Conservation (phyloP, 2,888 invertebrate genomes). For the Drosophila setosimentum region DNA sequence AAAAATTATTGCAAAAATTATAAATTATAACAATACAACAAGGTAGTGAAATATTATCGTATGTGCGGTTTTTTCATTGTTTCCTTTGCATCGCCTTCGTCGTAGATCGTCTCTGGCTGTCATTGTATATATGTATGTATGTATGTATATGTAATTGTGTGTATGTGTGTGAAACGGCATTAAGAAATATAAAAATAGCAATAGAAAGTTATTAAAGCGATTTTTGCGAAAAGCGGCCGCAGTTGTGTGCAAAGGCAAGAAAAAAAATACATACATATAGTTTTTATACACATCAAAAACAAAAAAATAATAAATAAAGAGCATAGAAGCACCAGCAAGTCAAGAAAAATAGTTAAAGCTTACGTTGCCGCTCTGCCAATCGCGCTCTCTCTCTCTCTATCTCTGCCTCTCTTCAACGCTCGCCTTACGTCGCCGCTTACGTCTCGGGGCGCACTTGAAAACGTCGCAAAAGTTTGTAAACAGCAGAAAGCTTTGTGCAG, state of each 20-base stretch:
- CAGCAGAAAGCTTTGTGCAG: conserved; percentile 67
- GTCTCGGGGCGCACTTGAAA: conserved; percentile 74
- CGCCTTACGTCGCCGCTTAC: conserved; percentile 48
- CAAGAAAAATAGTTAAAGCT: conserved; percentile 80
- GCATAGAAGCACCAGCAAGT: conserved; percentile 45
- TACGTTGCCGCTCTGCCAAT: conserved; percentile 55
- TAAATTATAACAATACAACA: conserved; percentile 48
- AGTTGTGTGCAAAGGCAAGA: conserved; percentile 46
- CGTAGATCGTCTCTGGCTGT: conserved; percentile 32
- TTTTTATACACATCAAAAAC: conserved; percentile 37
- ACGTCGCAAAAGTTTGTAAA: conserved; percentile 81
- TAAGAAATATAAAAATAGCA: conserved; percentile 75
- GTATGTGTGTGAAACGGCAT: conserved; percentile 44
- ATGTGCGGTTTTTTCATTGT: conserved; percentile 59
- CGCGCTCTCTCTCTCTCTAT: conserved; percentile 38
- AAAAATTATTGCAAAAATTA: conserved; percentile 53
- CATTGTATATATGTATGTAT: conserved; percentile 25
- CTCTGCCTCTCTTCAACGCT: conserved; percentile 15
- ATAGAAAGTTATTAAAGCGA: conserved; percentile 79
- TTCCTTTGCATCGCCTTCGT: conserved; percentile 39
- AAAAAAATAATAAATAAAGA: conserved; percentile 29
- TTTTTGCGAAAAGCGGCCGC: conserved; percentile 54
- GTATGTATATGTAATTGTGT: conserved; percentile 5
- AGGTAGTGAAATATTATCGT: conserved; percentile 67
- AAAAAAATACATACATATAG: conserved; percentile 39